phyloP scores from a whole-genome alignment of 2,888 invertebrate genomes.

The Scaptomyza parva region DNA sequence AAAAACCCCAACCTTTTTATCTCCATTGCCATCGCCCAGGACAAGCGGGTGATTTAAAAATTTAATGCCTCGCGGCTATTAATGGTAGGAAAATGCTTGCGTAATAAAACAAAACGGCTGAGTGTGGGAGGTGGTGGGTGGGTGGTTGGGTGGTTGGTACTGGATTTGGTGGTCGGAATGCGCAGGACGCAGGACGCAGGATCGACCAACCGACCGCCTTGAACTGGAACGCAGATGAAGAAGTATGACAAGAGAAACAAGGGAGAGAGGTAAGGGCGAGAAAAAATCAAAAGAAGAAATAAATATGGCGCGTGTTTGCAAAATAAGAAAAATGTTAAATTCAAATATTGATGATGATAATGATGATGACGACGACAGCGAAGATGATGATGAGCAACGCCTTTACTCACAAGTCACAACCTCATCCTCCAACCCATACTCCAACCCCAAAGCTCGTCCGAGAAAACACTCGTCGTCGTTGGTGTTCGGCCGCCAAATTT shows the following conservation, averaged over 20 bases:
- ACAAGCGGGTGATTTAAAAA: conserved; percentile 74
- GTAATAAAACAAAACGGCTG: conserved; percentile 76
- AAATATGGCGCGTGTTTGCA: conserved; percentile 79
- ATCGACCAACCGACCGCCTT: conserved; percentile 15
- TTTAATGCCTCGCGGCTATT: conserved; percentile 81
- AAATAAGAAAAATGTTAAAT: conserved; percentile 79
- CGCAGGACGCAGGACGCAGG: conserved; percentile 29
- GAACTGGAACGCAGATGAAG: conserved; percentile 39
- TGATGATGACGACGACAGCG: conserved; percentile 17
- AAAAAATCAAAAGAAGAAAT: conserved; percentile 78
- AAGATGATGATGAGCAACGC: conserved; percentile 7
- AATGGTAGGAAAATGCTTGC: conserved; percentile 80
- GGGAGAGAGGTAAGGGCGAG: conserved; percentile 45
- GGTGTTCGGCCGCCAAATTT: conserved; percentile 43
- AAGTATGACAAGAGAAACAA: conserved; percentile 16
- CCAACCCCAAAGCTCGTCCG: conserved; percentile 1
- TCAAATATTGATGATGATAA: conserved; percentile 77
- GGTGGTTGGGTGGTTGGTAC: neutral
- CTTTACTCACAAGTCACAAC: neutral
- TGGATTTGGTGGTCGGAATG: conserved; percentile 20
- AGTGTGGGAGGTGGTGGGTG: neutral
- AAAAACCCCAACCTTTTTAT: neutral
- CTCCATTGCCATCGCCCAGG: conserved; percentile 21
- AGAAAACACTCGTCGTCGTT: conserved; percentile 7
- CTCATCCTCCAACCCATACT: neutral